These are phyloP conservation scores for Drosophila sp. DNA, from an alignment of 1,140 invertebrate species.

Conservation along the genomic window DNA sequence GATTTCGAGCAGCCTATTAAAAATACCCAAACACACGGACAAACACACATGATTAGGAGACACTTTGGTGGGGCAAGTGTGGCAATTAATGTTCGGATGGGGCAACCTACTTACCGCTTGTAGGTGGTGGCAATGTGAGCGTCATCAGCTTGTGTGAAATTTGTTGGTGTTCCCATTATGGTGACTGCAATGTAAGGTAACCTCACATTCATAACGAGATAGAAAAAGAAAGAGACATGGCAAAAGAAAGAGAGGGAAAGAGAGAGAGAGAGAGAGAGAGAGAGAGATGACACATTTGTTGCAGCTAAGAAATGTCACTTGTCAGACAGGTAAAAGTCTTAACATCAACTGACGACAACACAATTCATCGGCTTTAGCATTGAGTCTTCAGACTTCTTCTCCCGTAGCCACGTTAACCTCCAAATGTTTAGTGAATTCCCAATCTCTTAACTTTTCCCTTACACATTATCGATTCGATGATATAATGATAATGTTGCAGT, in stretches of 20 bases:
- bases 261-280: neutral
- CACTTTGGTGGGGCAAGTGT: neutral
- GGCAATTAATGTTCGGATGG: neutral
- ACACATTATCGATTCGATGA: neutral
- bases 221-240: neutral
- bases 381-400: too few relatives aligned
- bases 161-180: slow-evolving; percentile 78
- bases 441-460: too few relatives aligned
- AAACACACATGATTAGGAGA: neutral
- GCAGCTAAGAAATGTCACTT: neutral
- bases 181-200: slow-evolving; percentile 61
- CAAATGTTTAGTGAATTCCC: too few relatives aligned
- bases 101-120: slow-evolving; percentile 64
- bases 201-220: slow-evolving; percentile 5
- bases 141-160: slow-evolving; percentile 72
- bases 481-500: neutral
- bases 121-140: slow-evolving; percentile 75
- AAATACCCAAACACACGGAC: slow-evolving; percentile 4
- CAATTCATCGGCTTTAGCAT: slow-evolving; percentile 8
- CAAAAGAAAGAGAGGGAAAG: neutral
- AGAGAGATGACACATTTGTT: neutral
- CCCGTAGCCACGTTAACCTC: too few relatives aligned
- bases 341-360: slow-evolving; percentile 6
- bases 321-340: neutral
- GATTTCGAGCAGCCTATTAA: slow-evolving; percentile 69